phyloP scores from a whole-genome alignment of 2,797 vertebrate genomes.

The Siniperca scherzeri region DNA sequence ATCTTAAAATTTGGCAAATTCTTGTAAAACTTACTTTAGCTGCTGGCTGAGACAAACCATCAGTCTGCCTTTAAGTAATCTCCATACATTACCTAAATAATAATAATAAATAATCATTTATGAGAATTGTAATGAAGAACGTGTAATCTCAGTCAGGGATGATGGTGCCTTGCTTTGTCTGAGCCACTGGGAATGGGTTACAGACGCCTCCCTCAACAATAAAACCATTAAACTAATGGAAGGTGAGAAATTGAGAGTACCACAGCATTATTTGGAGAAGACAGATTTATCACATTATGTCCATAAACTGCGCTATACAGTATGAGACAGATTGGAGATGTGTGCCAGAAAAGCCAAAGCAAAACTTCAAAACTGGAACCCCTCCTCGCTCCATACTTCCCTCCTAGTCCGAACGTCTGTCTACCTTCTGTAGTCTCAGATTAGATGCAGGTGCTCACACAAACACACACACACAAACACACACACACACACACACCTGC shows the following conservation, averaged over 20 bases:
- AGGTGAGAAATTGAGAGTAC: not conserved
- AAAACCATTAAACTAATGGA: conserved; percentile 10
- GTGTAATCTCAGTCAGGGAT: not conserved
- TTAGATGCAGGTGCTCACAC: conserved; percentile 31
- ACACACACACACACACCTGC: conserved; percentile 21
- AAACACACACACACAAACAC: not conserved
- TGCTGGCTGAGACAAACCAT: too few species aligned
- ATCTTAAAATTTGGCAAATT: too few species aligned
- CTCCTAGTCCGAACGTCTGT: conserved; percentile 9
- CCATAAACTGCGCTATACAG: not conserved
- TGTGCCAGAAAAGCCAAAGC: not conserved
- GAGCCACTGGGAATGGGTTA: not conserved
- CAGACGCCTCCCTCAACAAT: not conserved
- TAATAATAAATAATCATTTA: too few species aligned
- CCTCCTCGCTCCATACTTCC: not conserved
- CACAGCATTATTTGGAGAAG: not conserved
- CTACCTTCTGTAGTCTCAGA: conserved; percentile 15
- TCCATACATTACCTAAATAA: too few species aligned
- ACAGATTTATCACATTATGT: conserved; percentile 1
- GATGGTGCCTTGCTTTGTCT: not conserved
- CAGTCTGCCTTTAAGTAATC: too few species aligned
- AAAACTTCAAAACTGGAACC: not conserved
- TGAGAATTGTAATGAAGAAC: too few species aligned
- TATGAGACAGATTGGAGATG: not conserved
- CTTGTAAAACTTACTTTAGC: too few species aligned